These are phyloP conservation scores for Caenorhabditis zanzibari DNA, from an alignment of 2,888 invertebrate genomes.

Conservation along the genomic window DNA sequence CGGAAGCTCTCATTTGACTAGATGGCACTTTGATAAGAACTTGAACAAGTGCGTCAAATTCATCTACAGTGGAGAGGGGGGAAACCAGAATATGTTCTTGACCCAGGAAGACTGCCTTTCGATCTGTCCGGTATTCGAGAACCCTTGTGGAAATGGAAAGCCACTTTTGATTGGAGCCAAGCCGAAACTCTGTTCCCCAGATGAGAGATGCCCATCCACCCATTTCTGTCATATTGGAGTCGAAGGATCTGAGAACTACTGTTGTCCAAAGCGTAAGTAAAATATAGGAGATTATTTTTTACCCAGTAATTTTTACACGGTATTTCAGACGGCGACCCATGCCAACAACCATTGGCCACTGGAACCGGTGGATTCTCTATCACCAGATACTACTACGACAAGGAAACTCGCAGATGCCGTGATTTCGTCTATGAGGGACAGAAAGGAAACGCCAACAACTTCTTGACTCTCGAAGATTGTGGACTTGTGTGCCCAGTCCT, in stretches of 20 bases:
- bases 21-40: slow-evolving; percentile 74
- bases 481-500: slow-evolving; percentile 80
- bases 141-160: slow-evolving; percentile 79
- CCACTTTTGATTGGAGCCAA: slow-evolving; percentile 73
- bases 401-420: slow-evolving; percentile 73
- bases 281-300: neutral
- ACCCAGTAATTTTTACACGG: too few relatives aligned
- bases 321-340: slow-evolving; percentile 81
- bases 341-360: slow-evolving; percentile 73
- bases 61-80: slow-evolving; percentile 82
- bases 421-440: slow-evolving; percentile 78
- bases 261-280: slow-evolving; percentile 81
- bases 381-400: slow-evolving; percentile 80
- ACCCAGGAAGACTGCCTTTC: slow-evolving; percentile 80
- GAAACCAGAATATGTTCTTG: slow-evolving; percentile 83
- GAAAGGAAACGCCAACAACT: slow-evolving; percentile 83
- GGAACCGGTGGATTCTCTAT: slow-evolving; percentile 77
- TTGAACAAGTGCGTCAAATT: slow-evolving; percentile 77
- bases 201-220: slow-evolving; percentile 80
- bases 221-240: slow-evolving; percentile 83
- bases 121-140: slow-evolving; percentile 80
- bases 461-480: slow-evolving; percentile 80
- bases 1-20: slow-evolving; percentile 74
- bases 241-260: slow-evolving; percentile 78
- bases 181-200: slow-evolving; percentile 70